Base-by-base conservation (phyloP, 2,888 invertebrate genomes). In the Drosophila quinaria region DNA sequence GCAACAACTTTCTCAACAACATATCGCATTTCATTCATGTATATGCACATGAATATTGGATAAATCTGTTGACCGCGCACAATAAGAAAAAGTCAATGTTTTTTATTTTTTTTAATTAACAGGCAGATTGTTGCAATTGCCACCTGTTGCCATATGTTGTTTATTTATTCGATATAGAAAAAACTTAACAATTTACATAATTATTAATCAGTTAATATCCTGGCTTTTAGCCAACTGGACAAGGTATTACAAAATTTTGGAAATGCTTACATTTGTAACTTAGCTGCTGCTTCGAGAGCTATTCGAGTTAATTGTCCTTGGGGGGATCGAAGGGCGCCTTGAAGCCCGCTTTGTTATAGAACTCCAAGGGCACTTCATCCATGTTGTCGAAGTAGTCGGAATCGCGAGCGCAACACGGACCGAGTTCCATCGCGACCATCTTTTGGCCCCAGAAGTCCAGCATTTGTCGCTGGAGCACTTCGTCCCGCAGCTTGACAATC, bases 391-490 rank as follows among this genome's bases (percentile, higher is more conserved):
- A 92, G 55, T 81, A 90, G 50, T 92, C 92, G 0, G 90, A 92
- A 33, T 92, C 92, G 0, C 80, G 73, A 0, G 81, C 76, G 68
- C 91, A 92, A 33, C 89, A 84, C 3, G 92, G 83, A 0, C 92
- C 93, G 41, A 92, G 60, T 39, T 90, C 72, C 13, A 88, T 63
- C 17, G 81, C 75, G 0, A 92, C 90, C 15, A 92, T 78, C 19
- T 87, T 80, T 3, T 90, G 78, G n/a, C 83, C 69, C 92, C 92
- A 92, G 42, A 92, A 91, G n/a, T 87, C 82, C 0, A 89, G 8
- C 76, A 91, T 86, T 25, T 87, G 25, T 0, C 87, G 76, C 10
- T 81, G 65, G 1, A 92, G 63, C 15, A 92, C 59, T 49, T 90
- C 90, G 33, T 90, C 82, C 25, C 91, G 91, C 1, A 92, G 77